Evolutionary conservation across 2,888 invertebrate genomes (phyloP), one percentile per base, ranked within the genome.

Genomic region (Caenorhabditis plicata): DNA sequence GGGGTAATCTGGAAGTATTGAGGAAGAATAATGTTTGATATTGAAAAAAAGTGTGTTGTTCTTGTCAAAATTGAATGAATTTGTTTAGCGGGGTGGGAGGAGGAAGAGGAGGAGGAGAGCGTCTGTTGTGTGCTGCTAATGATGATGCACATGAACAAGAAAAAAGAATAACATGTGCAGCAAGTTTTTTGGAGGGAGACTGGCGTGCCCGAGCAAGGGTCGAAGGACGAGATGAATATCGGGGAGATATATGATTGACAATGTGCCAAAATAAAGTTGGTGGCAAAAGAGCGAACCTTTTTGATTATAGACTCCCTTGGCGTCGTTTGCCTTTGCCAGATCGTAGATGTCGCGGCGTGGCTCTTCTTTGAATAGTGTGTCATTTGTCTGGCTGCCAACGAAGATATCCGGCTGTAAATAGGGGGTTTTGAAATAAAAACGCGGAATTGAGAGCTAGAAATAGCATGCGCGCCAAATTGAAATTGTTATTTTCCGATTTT

Each of bases 291-390:
- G 13, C 45, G 32, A 32, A 58, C 58, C 58, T 36, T 58, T 58
- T 20, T 52, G 52, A 17, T 44, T 50, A 31, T 54, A 51, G n/a
- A 62, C 68, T 20, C 62, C 63, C 38, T 57, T 63, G 2, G 57
- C 48, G 41, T 68, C 63, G 33, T 68, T 61, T 11, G 55, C 48
- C 46, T 64, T 62, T 20, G 51, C 46, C 2, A 72, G 48, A 31
- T 70, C 69, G 38, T 72, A 72, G 1, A 61, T 57, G 32, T 61
- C 55, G 13, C 68, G 42, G 9, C 60, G 49, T 4, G 64, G 66
- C 45, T 71, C 68, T 29, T 69, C 68, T 36, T 67, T 67, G 66
- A 69, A 68, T 9, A 72, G 35, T 4, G 64, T 63, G 29, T 66
- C 69, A 33, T 68, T 72, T 15, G 54, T 62, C 26, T 70, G 56